Percentiles rank a stretch among this genome's conserved stretches.
Evolutionary conservation across 2,888 invertebrate genomes (phyloP).

Genomic region (Escarpia spicata): DNA sequence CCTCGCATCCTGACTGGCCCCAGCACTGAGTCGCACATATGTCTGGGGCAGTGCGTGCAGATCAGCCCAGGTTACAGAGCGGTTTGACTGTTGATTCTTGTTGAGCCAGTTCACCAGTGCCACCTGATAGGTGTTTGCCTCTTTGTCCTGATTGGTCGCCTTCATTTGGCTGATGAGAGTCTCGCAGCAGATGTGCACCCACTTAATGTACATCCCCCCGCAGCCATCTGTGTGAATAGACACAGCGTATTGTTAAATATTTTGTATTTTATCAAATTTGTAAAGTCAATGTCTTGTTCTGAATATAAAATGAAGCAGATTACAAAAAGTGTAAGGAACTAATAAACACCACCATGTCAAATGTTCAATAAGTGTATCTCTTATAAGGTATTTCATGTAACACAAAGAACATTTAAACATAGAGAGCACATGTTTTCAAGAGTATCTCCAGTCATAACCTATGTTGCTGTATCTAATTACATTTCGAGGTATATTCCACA

Average conservation of each 20-base stretch:
- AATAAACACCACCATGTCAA: too few species aligned
- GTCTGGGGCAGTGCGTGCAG: constrained; percentile 34
- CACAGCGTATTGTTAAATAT: too few species aligned
- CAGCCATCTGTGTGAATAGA: constrained; percentile 37
- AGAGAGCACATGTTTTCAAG: not conserved
- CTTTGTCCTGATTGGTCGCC: constrained; percentile 21
- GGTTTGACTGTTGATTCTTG: not conserved
- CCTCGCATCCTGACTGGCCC: constrained; percentile 29
- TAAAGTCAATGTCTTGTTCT: not conserved
- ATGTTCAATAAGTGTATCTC: too few species aligned
- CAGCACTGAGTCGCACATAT: not conserved
- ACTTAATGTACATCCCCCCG: constrained; percentile 53
- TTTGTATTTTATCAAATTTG: too few species aligned
- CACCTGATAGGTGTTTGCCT: not conserved
- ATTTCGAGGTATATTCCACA: not conserved
- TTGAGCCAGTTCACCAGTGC: not conserved
- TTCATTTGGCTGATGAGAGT: constrained; percentile 46
- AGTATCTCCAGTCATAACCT: not conserved
- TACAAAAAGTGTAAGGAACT: too few species aligned
- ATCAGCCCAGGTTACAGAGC: not conserved
- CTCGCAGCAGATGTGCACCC: constrained; percentile 55
- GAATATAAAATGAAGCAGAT: not conserved
- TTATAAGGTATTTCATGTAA: not conserved
- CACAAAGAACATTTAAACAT: not conserved
- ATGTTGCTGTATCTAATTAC: not conserved